phyloP scores from a whole-genome alignment of 2,888 invertebrate species.

The Gnatocerus cornutus region DNA sequence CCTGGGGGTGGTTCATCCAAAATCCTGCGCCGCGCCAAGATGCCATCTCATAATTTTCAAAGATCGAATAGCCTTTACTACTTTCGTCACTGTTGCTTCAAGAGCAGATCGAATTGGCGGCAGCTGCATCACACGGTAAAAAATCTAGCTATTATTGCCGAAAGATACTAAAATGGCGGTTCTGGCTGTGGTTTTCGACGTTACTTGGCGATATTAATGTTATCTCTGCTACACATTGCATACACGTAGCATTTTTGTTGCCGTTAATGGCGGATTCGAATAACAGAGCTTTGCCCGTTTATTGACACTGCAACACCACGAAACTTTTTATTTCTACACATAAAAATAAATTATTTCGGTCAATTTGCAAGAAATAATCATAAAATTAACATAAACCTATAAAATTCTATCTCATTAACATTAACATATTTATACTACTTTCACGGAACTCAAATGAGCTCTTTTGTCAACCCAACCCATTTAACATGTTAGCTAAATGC shows the following conservation, averaged over 20 bases:
- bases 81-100: slow-evolving; percentile 29
- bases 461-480: slow-evolving; percentile 15
- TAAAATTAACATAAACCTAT: slow-evolving; percentile 39
- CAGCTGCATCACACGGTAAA: slow-evolving; percentile 26
- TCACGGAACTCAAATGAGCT: slow-evolving; percentile 25
- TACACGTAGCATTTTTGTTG: slow-evolving; percentile 25
- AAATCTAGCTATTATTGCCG: slow-evolving; percentile 8
- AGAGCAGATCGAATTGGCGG: slow-evolving; percentile 14
- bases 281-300: slow-evolving; percentile 22
- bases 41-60: slow-evolving; percentile 47
- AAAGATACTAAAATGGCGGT: slow-evolving; percentile 19
- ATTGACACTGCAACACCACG: slow-evolving; percentile 18
- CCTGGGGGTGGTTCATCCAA: slow-evolving; percentile 68
- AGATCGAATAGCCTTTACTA: slow-evolving; percentile 30
- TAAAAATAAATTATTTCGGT: slow-evolving; percentile 29
- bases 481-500: slow-evolving; percentile 15
- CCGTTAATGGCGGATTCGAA: slow-evolving; percentile 15
- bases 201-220: slow-evolving; percentile 1
- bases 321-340: slow-evolving; percentile 23
- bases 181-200: not conserved
- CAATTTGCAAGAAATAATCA: slow-evolving; percentile 32
- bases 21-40: slow-evolving; percentile 67
- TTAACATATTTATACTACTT: slow-evolving; percentile 37
- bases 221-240: slow-evolving; percentile 28
- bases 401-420: slow-evolving; percentile 32